Evolutionary conservation across 2,797 vertebrate genomes (phyloP), one percentile per base, ranked within the genome.

Genomic region (Coregonus suidteri): DNA sequence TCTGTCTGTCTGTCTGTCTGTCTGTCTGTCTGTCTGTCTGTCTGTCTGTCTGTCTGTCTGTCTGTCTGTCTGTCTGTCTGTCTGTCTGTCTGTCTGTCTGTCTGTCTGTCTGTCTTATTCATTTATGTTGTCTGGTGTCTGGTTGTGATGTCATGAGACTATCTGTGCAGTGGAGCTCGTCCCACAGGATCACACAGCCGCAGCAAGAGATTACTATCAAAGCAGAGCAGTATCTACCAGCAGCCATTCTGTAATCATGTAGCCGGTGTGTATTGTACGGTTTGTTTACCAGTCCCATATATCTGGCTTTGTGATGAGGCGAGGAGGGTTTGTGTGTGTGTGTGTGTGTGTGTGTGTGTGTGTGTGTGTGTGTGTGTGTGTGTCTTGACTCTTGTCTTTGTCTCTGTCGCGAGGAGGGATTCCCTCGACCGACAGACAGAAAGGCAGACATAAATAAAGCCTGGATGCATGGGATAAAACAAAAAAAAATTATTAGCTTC

Each of bases 191-290:
- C 34, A 41, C 4, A 14, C 34, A 69, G 15, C 16, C 7, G 7
- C 41, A 41, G 41, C 41, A 41, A 7, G 41, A 47, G 9, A 47
- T 47, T 11, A 11, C 41, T 0, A 47, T 47, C 9, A 47, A 47
- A 11, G 41, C 41, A 47, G 9, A 47, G 9, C 41, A 47, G 3
- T 47, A 11, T 11, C 41, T 41, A 0, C 41, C 41, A 47, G 0
- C 20, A 76, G 76, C 73, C 71, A 79, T 86, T 81, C 83, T 81
- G 71, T 79, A 81, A 85, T 83, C 86, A 80, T 79, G 81, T 77
- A 70, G 0, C 37, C 75, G 68, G 59, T 4, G 34, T 76, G 51
- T 53, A 68, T 78, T 82, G 41, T 47, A 11, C 80, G 81, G 81
- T 73, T 73, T 85, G 79, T 85, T 83, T 81, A 81, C 71, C 80